Evolutionary conservation across 2,888 invertebrate species (phyloP).

Genomic region (Punctoribates punctum): DNA sequence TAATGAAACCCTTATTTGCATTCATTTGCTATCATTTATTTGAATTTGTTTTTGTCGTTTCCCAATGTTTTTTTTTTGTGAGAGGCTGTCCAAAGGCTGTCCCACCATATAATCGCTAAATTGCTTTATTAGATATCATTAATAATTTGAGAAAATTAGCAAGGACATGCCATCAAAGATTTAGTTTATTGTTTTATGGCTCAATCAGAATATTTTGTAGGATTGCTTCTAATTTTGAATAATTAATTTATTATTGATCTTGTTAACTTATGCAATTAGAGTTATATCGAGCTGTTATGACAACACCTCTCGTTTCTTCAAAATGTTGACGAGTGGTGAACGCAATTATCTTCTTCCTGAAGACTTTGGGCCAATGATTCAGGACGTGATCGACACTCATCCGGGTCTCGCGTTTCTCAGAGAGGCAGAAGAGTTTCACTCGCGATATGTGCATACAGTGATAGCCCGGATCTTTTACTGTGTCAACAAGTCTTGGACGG

Average conservation of each 20-base stretch:
- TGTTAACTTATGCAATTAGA: too few relatives aligned
- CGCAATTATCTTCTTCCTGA: constrained; percentile 63
- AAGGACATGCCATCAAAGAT: too few relatives aligned
- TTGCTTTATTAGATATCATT: constrained; percentile 6
- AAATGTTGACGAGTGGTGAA: constrained; percentile 65
- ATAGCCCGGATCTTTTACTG: constrained; percentile 96
- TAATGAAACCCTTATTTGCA: constrained; percentile 55
- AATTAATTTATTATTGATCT: too few relatives aligned
- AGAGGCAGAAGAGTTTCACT: constrained; percentile 97
- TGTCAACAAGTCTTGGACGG: constrained; percentile 96
- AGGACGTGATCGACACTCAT: constrained; percentile 95
- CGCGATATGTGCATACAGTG: constrained; percentile 95
- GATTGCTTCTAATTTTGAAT: too few relatives aligned
- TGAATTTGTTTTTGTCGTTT: background rate
- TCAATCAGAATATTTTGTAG: too few relatives aligned
- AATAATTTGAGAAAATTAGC: too few relatives aligned
- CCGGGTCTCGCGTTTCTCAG: constrained; percentile 95
- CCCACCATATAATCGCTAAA: too few relatives aligned
- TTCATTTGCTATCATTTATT: constrained; percentile 51
- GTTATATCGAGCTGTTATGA: constrained; percentile 79
- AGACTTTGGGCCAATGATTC: constrained; percentile 83
- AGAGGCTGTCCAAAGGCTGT: too few relatives aligned
- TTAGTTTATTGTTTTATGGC: too few relatives aligned
- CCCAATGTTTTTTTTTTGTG: too few relatives aligned
- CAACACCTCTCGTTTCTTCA: constrained; percentile 79